Conservation (phyloP, 2,113 vertebrate species). For the Oostethus manadensis region DNA sequence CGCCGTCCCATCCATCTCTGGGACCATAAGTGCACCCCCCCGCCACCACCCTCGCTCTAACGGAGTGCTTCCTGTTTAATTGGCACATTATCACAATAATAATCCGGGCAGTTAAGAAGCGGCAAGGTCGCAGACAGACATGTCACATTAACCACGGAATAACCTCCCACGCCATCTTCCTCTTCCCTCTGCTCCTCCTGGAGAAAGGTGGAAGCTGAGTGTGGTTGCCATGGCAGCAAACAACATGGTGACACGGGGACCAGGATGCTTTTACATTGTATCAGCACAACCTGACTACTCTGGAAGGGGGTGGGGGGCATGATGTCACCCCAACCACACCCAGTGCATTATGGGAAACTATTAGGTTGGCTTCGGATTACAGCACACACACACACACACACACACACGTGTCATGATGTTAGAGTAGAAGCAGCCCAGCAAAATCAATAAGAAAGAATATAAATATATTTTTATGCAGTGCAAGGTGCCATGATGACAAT, state of each 20-base stretch:
- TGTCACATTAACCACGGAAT: conserved; percentile 76
- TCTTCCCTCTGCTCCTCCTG: not conserved
- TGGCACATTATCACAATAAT: conserved; percentile 75
- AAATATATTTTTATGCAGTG: not conserved
- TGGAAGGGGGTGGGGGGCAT: conserved; percentile 9
- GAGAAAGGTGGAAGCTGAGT: conserved; percentile 34
- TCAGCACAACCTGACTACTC: too few relatives aligned
- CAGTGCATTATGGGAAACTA: conserved; percentile 61
- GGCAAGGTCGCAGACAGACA: conserved; percentile 70
- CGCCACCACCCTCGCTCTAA: conserved; percentile 42
- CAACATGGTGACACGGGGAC: too few relatives aligned
- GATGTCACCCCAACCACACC: conserved; percentile 61
- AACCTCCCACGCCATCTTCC: conserved; percentile 53
- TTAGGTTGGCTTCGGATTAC: conserved; percentile 57
- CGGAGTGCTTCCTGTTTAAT: conserved; percentile 68
- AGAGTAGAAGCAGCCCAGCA: not conserved
- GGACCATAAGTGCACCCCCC: conserved; percentile 37
- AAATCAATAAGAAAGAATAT: conserved; percentile 2
- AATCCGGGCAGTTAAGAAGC: conserved; percentile 70
- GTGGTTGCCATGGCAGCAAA: too few relatives aligned
- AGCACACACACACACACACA: conserved; percentile 13
- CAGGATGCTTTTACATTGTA: too few relatives aligned
- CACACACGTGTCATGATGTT: not conserved
- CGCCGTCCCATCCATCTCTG: conserved; percentile 57
- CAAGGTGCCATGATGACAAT: not conserved